Evolutionary conservation across 1,140 invertebrate species (phyloP).

Genomic region (Mylabris phalerata): DNA sequence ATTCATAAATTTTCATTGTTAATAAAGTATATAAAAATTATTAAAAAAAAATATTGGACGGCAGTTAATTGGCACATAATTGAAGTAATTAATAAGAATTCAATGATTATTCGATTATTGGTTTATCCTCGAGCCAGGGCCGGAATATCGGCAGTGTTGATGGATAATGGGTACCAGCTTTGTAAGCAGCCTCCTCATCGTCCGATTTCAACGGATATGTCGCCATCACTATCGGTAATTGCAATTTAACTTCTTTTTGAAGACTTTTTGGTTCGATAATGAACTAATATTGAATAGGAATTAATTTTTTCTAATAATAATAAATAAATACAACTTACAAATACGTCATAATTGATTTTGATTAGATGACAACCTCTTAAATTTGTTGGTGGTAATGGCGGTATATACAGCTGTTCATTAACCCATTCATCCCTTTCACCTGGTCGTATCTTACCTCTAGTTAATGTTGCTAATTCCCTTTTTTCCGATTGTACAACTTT

Average conservation of each 20-base stretch:
- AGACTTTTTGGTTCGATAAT: constrained; percentile 84
- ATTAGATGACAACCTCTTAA: constrained; percentile 92
- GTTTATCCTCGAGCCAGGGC: constrained; percentile 77
- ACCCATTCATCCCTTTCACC: constrained; percentile 80
- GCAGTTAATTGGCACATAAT: constrained; percentile 3
- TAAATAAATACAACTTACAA: constrained; percentile 59
- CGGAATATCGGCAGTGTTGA: constrained; percentile 87
- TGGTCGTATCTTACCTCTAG: constrained; percentile 74
- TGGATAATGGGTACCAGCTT: constrained; percentile 79
- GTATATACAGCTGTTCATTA: constrained; percentile 86
- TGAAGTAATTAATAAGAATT: neutral
- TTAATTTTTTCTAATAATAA: no score
- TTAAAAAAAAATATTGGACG: neutral
- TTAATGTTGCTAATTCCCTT: constrained; percentile 73
- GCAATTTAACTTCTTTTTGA: constrained; percentile 87
- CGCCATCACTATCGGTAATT: constrained; percentile 85
- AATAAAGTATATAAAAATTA: neutral
- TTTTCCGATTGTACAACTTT: constrained; percentile 83
- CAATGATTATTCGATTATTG: constrained; percentile 30
- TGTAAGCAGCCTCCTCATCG: constrained; percentile 56
- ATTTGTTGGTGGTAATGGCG: constrained; percentile 90
- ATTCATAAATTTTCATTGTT: no score
- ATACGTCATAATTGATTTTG: constrained; percentile 89
- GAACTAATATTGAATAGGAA: constrained; percentile 53
- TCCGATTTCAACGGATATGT: constrained; percentile 78